Evolutionary conservation across 2,888 invertebrate species (phyloP).

Genomic region (Cremastinae sp.): DNA sequence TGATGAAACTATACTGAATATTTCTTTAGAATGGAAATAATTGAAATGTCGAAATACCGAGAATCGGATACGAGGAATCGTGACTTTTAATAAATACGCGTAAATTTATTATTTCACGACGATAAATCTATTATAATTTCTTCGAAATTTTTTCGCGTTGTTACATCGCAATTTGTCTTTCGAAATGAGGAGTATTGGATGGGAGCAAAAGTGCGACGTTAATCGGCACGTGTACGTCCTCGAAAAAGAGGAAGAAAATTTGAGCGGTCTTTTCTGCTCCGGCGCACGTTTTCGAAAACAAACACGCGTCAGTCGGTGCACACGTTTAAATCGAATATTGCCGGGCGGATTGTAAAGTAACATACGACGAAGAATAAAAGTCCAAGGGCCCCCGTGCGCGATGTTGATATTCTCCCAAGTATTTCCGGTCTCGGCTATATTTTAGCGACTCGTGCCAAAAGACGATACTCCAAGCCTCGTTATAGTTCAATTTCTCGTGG

Average conservation of each 20-base stretch:
- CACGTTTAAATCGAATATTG: neutral
- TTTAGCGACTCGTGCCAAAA: conserved; percentile 49
- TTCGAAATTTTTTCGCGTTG: too few species aligned
- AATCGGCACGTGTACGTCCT: conserved; percentile 58
- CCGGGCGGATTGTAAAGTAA: conserved; percentile 32
- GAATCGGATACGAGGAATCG: too few species aligned
- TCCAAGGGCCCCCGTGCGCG: conserved; percentile 51
- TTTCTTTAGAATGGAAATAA: too few species aligned
- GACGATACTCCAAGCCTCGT: conserved; percentile 33
- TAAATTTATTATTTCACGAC: too few species aligned
- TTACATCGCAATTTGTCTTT: conserved; percentile 7
- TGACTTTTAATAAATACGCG: too few species aligned
- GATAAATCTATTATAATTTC: neutral
- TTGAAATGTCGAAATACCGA: too few species aligned
- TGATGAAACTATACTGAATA: too few species aligned
- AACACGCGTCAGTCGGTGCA: neutral
- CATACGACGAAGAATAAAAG: conserved; percentile 32
- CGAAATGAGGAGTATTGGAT: conserved; percentile 9
- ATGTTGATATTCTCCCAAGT: conserved; percentile 44
- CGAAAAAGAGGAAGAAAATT: conserved; percentile 43
- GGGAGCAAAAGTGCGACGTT: conserved; percentile 54
- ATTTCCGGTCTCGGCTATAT: conserved; percentile 58
- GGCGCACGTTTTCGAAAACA: neutral
- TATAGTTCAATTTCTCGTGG: conserved; percentile 8
- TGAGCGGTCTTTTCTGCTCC: conserved; percentile 4